phyloP scores from a whole-genome alignment of 2,888 invertebrate genomes.

The Microctonus brassicae region DNA sequence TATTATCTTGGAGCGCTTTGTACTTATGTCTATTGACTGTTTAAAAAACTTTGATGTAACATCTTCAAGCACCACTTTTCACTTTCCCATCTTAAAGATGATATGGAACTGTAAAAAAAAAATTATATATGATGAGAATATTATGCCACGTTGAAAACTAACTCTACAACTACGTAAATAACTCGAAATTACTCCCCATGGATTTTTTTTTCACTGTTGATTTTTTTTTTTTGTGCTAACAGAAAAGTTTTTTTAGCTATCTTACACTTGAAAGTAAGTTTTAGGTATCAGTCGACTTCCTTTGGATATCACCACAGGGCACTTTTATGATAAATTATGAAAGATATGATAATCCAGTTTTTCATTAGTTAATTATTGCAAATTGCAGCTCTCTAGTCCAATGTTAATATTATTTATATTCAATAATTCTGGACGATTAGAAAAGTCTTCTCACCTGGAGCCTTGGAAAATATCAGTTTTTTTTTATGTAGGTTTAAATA shows the following conservation, averaged over 20 bases:
- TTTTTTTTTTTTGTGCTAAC: neutral
- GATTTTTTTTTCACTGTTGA: neutral
- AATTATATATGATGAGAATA: slow-evolving; percentile 3
- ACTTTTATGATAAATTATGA: neutral
- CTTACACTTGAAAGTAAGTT: slow-evolving; percentile 2
- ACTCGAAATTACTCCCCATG: slow-evolving; percentile 20
- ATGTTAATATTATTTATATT: neutral
- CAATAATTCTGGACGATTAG: too few relatives aligned
- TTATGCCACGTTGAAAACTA: slow-evolving; percentile 12
- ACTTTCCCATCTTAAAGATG: slow-evolving; percentile 8
- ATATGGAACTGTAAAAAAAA: slow-evolving; percentile 7
- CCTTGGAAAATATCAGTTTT: too few relatives aligned
- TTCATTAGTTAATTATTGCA: neutral
- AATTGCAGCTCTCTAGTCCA: neutral
- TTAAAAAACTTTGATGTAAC: neutral
- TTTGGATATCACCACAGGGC: neutral
- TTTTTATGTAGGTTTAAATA: too few relatives aligned
- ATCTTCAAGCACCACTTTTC: neutral
- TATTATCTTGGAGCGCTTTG: slow-evolving; percentile 60
- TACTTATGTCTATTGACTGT: slow-evolving; percentile 51
- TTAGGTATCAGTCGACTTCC: slow-evolving; percentile 2
- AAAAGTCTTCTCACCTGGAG: too few relatives aligned
- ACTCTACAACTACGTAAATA: slow-evolving; percentile 18
- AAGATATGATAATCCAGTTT: neutral
- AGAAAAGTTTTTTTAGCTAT: neutral